Percentiles rank a stretch among this genome's conserved stretches.
Evolutionary conservation across 2,888 invertebrate species (phyloP).

Genomic region (Lycophotia porphyrea): DNA sequence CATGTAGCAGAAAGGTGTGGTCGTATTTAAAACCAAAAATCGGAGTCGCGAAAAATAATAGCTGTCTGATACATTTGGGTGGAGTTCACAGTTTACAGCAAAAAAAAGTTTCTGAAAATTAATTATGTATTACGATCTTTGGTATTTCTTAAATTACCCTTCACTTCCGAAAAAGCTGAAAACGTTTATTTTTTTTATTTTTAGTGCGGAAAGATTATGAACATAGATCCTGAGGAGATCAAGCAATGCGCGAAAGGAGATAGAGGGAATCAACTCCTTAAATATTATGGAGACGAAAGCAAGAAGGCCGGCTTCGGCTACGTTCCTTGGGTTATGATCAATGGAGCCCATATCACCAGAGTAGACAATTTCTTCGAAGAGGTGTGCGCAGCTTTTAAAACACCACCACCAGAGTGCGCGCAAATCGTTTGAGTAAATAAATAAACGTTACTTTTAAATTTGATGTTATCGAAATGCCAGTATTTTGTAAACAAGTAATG

Average conservation of each 20-base stretch:
- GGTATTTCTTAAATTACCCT: not conserved
- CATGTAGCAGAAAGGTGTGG: not conserved
- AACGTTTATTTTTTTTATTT: not conserved
- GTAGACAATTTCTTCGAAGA: conserved; percentile 66
- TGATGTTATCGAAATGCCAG: not conserved
- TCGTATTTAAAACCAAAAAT: not conserved
- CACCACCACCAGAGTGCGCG: conserved; percentile 71
- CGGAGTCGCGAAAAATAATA: not conserved
- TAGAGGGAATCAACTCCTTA: conserved; percentile 70
- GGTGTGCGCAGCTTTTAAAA: conserved; percentile 73
- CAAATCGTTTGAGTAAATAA: not conserved
- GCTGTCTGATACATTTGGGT: not conserved
- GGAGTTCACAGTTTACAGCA: not conserved
- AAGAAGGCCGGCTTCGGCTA: conserved; percentile 61
- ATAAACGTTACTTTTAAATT: conserved; percentile 18
- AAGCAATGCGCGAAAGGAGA: conserved; percentile 75
- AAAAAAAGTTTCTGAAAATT: not conserved
- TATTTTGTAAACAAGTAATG: not conserved
- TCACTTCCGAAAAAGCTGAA: not conserved
- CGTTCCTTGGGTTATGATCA: conserved; percentile 75
- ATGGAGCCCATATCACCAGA: conserved; percentile 57
- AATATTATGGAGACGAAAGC: conserved; percentile 72
- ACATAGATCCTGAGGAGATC: conserved; percentile 68
- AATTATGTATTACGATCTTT: not conserved
- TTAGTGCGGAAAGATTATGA: conserved; percentile 74